A percentile compares a stretch with the other conserved stretches of the same genome.
phyloP scores from a whole-genome alignment of 53 echinoderm and acorn worm species.

The Stichopus horrens region DNA sequence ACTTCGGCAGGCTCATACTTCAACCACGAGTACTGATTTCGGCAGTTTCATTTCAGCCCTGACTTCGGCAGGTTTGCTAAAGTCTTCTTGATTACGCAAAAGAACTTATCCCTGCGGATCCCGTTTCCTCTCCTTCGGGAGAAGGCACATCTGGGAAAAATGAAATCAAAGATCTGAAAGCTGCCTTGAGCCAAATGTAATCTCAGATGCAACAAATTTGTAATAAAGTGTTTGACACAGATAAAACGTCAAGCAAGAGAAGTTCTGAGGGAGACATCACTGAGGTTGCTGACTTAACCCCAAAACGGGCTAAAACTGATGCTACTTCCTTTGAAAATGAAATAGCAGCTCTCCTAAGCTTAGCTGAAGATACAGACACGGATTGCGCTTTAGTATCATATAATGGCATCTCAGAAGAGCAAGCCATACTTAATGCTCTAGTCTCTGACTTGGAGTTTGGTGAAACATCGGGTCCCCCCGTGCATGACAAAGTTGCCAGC shows the following conservation, averaged over 20 bases:
- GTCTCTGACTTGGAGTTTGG: constrained; percentile 34
- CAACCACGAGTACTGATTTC: constrained; percentile 4
- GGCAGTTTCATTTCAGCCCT: constrained; percentile 7
- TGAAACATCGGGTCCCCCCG: constrained; percentile 3
- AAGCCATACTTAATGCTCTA: constrained; percentile 33
- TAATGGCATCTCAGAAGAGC: constrained; percentile 17
- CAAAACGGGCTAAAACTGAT: constrained; percentile 24
- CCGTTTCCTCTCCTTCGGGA: not conserved
- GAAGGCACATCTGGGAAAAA: constrained; percentile 9
- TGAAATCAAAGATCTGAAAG: constrained; percentile 4
- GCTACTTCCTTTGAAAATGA: not conserved
- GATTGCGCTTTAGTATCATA: not conserved
- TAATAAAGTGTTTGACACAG: constrained; percentile 2
- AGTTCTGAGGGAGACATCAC: constrained; percentile 3
- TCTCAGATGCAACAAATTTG: constrained; percentile 11
- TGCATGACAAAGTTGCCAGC: constrained; percentile 16
- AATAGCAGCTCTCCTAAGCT: not conserved
- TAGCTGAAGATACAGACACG: not conserved
- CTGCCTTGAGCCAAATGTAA: constrained; percentile 11
- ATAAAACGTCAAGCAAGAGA: constrained; percentile 20
- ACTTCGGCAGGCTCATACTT: constrained; percentile 5
- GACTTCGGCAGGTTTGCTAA: constrained; percentile 19
- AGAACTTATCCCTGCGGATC: constrained; percentile 16
- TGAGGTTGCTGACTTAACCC: not conserved
- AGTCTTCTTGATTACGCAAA: constrained; percentile 15